Conservation (phyloP, 2,797 vertebrate species). For the Clarias pachynema region DNA sequence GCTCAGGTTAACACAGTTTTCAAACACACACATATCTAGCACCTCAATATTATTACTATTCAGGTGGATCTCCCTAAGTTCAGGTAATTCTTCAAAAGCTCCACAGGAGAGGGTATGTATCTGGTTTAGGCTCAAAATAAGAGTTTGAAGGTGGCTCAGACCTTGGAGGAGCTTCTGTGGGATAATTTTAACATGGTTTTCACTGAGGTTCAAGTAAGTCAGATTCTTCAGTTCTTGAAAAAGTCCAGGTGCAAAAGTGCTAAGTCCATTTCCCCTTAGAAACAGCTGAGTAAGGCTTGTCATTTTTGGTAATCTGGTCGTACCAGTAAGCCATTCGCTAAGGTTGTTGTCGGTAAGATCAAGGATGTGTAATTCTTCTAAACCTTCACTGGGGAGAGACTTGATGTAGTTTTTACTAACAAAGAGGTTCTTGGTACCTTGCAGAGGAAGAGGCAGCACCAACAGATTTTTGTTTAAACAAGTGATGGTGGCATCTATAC, state of each 20-base stretch:
- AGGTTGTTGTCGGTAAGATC: constrained; percentile 68
- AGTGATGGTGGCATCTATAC: constrained; percentile 51
- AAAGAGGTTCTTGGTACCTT: constrained; percentile 56
- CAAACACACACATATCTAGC: constrained; percentile 64
- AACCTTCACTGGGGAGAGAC: constrained; percentile 58
- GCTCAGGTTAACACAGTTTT: constrained; percentile 53
- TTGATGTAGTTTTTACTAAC: constrained; percentile 64
- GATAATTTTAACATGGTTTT: constrained; percentile 63
- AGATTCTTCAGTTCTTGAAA: constrained; percentile 62
- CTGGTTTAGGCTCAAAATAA: constrained; percentile 65
- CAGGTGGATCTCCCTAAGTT: constrained; percentile 61
- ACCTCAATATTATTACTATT: constrained; percentile 61
- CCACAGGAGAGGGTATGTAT: constrained; percentile 58
- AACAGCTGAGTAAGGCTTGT: constrained; percentile 62
- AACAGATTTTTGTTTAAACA: constrained; percentile 59
- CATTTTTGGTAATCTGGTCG: constrained; percentile 61
- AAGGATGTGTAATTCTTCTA: constrained; percentile 65
- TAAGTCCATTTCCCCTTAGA: constrained; percentile 63
- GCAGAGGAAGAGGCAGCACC: constrained; percentile 61
- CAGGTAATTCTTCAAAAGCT: constrained; percentile 55
- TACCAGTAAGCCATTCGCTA: constrained; percentile 43
- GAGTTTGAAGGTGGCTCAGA: constrained; percentile 57
- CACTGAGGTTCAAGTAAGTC: constrained; percentile 66
- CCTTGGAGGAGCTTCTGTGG: constrained; percentile 58
- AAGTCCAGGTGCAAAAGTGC: constrained; percentile 42